Conservation (phyloP, 2,113 vertebrate genomes). For the Oncorhynchus kisutch region DNA sequence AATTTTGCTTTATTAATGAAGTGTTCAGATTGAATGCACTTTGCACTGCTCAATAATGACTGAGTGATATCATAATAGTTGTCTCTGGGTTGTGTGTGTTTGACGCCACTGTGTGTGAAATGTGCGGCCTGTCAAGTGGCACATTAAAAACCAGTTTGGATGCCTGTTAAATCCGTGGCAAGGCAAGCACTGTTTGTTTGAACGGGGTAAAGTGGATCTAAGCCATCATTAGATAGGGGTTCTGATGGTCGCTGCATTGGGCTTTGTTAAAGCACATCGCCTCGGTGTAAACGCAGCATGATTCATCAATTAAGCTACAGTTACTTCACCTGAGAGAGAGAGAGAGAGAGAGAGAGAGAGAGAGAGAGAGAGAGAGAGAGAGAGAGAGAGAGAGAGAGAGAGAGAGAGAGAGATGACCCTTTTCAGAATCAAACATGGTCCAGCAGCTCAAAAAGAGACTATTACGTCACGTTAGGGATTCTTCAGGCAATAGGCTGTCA, state of each 20-base stretch:
- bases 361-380: no score
- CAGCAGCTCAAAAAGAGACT: background rate
- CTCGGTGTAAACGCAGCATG: slow-evolving; percentile 31
- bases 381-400: no score
- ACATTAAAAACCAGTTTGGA: slow-evolving; percentile 45
- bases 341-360: no score
- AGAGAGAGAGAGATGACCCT: background rate
- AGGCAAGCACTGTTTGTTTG: slow-evolving; percentile 18
- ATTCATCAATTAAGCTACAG: slow-evolving; percentile 15
- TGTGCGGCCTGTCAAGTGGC: slow-evolving; percentile 39
- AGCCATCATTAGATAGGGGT: slow-evolving; percentile 14
- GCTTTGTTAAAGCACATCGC: slow-evolving; percentile 1
- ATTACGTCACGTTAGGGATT: background rate
- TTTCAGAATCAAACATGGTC: background rate
- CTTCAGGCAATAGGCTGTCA: background rate
- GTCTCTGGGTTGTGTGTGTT: slow-evolving; percentile 7
- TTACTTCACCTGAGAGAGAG: background rate
- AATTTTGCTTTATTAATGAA: slow-evolving; percentile 39
- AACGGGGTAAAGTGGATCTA: slow-evolving; percentile 30
- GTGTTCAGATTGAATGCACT: slow-evolving; percentile 45
- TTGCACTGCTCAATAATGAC: slow-evolving; percentile 46
- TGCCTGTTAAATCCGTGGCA: slow-evolving; percentile 46
- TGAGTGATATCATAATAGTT: slow-evolving; percentile 24
- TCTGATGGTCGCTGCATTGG: slow-evolving; percentile 1
- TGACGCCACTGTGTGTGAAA: background rate